Evolutionary conservation across 2,888 invertebrate genomes (phyloP), one percentile per base, ranked within the genome.

Genomic region (Acanthococcus lagerstroemiae): DNA sequence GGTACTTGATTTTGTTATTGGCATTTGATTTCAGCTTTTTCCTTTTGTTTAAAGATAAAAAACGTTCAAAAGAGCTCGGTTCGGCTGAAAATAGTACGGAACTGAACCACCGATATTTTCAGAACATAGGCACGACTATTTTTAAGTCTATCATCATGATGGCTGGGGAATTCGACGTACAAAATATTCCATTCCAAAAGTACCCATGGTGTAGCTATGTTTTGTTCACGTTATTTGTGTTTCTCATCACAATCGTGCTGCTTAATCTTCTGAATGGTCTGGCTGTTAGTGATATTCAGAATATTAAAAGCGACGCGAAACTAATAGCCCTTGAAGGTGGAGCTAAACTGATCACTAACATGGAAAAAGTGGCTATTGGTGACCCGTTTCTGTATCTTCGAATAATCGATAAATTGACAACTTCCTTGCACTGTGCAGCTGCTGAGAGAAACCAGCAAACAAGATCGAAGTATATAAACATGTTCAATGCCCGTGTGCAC

Each of bases 81-180:
- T 73, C 82, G 83, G 66, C 70, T 69, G 24, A 74, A 0, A 78
- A 77, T 19, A 82, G 83, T 66, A 83, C 84, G 70, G n/a, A n/a
- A n/a, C n/a, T n/a, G n/a, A 83, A 84, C 71, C 82, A 84, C 63
- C 72, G 73, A 66, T 84, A 84, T 70, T 90, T 90, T 71, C 78
- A 80, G 1, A 82, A 84, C 75, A 86, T 87, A 0, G 84, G 82
- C 3, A 80, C 82, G 68, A 86, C 90, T 0, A 73, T 90, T 44
- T 88, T 90, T 71, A 90, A 90, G 77, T 90, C 90, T 0, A 83
- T 90, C 24, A 87, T 90, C 1, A 90, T 90, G 90, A 78, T 90
- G 70, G 90, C 90, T 0, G 90, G 90, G 12, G 90, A 90, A 76
- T 89, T 90, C 71, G 90, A 90, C 73, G 88, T 88, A 0, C 81